Conservation (phyloP, 2,113 vertebrate genomes). For the Pagrus major region DNA sequence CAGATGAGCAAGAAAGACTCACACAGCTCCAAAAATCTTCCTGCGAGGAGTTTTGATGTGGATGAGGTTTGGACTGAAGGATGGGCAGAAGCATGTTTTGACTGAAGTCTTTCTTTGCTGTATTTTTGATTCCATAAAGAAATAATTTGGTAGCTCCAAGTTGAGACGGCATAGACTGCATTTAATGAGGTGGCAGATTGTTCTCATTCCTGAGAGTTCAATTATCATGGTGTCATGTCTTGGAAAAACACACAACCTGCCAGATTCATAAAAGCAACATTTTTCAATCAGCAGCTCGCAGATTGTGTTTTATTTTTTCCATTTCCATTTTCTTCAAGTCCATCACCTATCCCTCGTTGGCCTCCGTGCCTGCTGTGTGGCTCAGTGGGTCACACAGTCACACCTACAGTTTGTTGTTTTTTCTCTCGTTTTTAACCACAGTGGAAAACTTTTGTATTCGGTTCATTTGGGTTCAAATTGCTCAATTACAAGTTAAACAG, state of each 20-base stretch:
- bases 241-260: slow-evolving; percentile 29
- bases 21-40: not conserved
- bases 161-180: not conserved
- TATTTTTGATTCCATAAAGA: not conserved
- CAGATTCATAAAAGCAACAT: slow-evolving; percentile 22
- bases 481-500: slow-evolving; percentile 16
- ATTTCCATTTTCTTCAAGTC: not conserved
- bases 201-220: slow-evolving; percentile 26
- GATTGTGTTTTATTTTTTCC: not conserved
- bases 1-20: slow-evolving; percentile 16
- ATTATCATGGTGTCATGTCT: slow-evolving; percentile 15
- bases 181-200: not conserved
- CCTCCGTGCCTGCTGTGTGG: not conserved
- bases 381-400: slow-evolving; percentile 6
- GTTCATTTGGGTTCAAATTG: slow-evolving; percentile 22
- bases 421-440: slow-evolving; percentile 20
- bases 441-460: slow-evolving; percentile 22
- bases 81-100: not conserved
- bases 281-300: not conserved
- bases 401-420: slow-evolving; percentile 7
- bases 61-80: not conserved
- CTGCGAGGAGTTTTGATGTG: not conserved
- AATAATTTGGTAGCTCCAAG: not conserved
- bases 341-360: not conserved
- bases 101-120: not conserved